Evolutionary conservation across 2,113 vertebrate species (phyloP), one percentile per base, ranked within the genome.

Genomic region (Polypterus bichir): DNA sequence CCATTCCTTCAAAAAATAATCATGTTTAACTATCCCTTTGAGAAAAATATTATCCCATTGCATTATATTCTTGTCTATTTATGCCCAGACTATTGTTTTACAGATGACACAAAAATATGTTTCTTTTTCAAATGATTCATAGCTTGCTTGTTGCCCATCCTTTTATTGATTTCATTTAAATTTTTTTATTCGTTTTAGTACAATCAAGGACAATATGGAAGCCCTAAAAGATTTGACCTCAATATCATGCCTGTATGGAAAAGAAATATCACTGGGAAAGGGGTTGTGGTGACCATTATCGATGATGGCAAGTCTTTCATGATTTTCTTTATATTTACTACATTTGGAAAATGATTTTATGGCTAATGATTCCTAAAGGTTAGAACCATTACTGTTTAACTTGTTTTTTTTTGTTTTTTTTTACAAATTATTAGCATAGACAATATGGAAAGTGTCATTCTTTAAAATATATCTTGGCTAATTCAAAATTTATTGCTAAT

Each of bases 271-370:
- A 73, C 65, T 0, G 66, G 69, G 3, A 61, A 65, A 48, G 77
- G 70, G 57, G 74, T 76, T 0, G 74, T 80, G 55, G 74, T 81
- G 73, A 75, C 64, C 69, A 72, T 81, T 73, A 67, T 83, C 27
- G 74, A 77, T 64, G 66, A 68, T 46, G 57, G 66, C 76, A 72
- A 81, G 80, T 69, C 9, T 27, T 52, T 46, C 55, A 2, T 8
- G 47, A 62, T 65, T 52, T 65, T 63, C 66, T 56, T 51, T 62
- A 53, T 67, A 57, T 69, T 76, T 68, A 62, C 70, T 27, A 27
- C 27, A 27, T 27, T 27, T 27, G 65, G 70, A 58, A 68, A 69
- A 74, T 72, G 57, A 59, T 27, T 56, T 59, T 66, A 60, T 65
- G 66, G 66, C 49, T 64, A 47, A 54, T n/a, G 1, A 27, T 27